phyloP scores from a whole-genome alignment of 2,888 invertebrate species.

The Amphimallon solstitiale region DNA sequence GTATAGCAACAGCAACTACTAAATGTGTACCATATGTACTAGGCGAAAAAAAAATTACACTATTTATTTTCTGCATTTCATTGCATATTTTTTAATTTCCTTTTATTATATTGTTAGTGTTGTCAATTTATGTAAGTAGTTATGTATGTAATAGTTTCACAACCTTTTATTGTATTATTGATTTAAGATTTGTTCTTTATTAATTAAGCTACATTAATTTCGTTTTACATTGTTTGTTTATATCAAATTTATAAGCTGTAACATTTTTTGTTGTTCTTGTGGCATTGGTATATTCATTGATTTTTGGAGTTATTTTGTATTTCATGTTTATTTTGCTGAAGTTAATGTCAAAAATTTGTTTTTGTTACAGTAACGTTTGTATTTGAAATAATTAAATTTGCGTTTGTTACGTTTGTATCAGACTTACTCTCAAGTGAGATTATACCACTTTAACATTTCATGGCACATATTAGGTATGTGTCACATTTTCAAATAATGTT shows the following conservation, averaged over 20 bases:
- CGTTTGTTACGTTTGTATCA: too few species aligned
- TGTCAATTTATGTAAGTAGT: conserved; percentile 1
- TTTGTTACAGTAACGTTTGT: too few species aligned
- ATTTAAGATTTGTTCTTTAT: conserved; percentile 45
- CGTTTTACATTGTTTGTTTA: conserved; percentile 38
- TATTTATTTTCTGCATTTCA: conserved; percentile 32
- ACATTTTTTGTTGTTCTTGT: not conserved
- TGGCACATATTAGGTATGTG: too few species aligned
- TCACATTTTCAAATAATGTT: too few species aligned
- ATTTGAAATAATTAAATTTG: too few species aligned
- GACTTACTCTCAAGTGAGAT: too few species aligned
- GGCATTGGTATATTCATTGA: not conserved
- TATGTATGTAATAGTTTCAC: conserved; percentile 52
- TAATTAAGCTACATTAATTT: conserved; percentile 17
- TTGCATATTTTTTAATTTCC: conserved; percentile 5
- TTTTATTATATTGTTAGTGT: not conserved
- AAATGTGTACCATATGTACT: conserved; percentile 34
- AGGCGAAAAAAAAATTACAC: conserved; percentile 36
- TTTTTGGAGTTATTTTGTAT: not conserved
- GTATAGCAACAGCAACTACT: conserved; percentile 40
- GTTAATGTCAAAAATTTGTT: too few species aligned
- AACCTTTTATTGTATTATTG: conserved; percentile 57
- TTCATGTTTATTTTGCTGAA: too few species aligned
- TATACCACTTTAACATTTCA: too few species aligned
- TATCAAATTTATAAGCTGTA: conserved; percentile 35